A percentile compares a stretch with the other conserved stretches of the same genome.
phyloP scores from a whole-genome alignment of 2,113 vertebrate species.

The Anoura caudifer region DNA sequence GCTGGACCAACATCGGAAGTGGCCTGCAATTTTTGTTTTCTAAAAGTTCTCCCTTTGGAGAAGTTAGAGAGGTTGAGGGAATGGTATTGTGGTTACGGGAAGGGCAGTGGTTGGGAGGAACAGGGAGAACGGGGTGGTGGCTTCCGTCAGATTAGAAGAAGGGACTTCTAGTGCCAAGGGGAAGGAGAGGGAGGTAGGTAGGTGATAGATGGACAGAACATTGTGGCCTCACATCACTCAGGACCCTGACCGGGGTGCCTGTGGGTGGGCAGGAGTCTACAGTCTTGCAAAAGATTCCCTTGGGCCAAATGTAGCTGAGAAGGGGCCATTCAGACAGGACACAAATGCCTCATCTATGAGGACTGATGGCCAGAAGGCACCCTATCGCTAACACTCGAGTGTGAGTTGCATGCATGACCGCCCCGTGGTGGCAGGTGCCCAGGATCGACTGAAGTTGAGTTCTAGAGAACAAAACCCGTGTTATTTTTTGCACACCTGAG shows the following conservation, averaged over 20 bases:
- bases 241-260: background rate
- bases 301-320: background rate
- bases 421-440: background rate
- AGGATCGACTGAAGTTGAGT: too few relatives aligned
- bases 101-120: background rate
- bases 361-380: background rate
- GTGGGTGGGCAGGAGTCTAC: background rate
- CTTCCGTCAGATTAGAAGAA: background rate
- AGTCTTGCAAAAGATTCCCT: background rate
- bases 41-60: background rate
- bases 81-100: accelerated
- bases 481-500: background rate
- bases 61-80: background rate
- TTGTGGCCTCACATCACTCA: background rate
- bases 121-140: background rate
- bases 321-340: background rate
- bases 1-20: background rate
- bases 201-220: background rate
- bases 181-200: background rate
- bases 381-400: too few relatives aligned
- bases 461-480: background rate
- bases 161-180: background rate
- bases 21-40: background rate
- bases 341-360: background rate
- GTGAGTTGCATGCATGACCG: accelerated